phyloP scores from a whole-genome alignment of 2,888 invertebrate species.

The Thymelicus lineola region DNA sequence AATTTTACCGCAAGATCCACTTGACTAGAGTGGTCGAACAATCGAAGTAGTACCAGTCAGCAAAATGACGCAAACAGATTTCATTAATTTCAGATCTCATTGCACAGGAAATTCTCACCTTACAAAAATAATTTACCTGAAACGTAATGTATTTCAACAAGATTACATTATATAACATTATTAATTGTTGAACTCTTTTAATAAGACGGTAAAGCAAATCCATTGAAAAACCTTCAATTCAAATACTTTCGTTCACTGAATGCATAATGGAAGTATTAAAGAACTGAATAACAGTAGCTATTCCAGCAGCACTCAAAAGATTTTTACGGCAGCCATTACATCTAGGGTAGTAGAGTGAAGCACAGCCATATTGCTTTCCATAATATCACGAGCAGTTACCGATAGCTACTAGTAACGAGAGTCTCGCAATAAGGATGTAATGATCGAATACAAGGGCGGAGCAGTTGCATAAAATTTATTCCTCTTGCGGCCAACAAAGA shows the following conservation, averaged over 20 bases:
- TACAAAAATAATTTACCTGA: too few species aligned
- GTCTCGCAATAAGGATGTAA: conserved; percentile 63
- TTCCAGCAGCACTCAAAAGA: conserved; percentile 18
- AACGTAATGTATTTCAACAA: too few species aligned
- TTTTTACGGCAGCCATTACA: conserved; percentile 14
- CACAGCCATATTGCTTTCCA: conserved; percentile 29
- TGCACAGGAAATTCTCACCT: too few species aligned
- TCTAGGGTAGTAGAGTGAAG: conserved; percentile 15
- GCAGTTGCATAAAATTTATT: conserved; percentile 73
- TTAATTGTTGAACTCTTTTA: too few species aligned
- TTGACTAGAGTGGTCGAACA: too few species aligned
- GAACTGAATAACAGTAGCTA: conserved; percentile 24
- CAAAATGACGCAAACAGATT: too few species aligned
- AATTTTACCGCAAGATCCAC: too few species aligned
- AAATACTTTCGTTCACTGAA: conserved; percentile 21
- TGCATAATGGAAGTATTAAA: conserved; percentile 10
- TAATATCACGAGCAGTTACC: conserved; percentile 42
- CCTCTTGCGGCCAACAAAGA: conserved; percentile 70
- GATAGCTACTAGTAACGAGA: conserved; percentile 49
- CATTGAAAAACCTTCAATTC: background rate
- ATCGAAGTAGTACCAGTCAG: too few species aligned
- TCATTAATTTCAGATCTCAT: too few species aligned
- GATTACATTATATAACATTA: too few species aligned
- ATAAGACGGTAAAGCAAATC: too few species aligned
- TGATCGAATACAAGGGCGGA: conserved; percentile 58